Conservation (phyloP, 1,140 invertebrate species). For the Drosophila punjabiensis region DNA sequence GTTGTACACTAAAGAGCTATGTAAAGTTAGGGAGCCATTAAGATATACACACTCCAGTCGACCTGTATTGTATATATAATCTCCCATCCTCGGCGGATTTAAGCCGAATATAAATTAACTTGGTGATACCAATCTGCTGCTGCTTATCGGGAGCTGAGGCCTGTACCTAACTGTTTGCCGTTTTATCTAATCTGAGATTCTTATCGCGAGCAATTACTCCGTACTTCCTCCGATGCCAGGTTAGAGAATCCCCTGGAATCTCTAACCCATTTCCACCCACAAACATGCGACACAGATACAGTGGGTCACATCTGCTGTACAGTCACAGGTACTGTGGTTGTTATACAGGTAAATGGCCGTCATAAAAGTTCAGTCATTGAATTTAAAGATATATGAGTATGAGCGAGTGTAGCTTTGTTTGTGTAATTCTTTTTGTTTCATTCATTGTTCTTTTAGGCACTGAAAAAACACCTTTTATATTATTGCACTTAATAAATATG, state of each 20-base stretch:
- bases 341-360: slow-evolving; percentile 20
- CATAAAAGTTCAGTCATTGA: slow-evolving; percentile 42
- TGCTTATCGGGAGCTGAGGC: slow-evolving; percentile 37
- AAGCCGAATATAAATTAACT: slow-evolving; percentile 27
- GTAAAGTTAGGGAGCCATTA: background rate
- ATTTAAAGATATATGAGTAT: slow-evolving; percentile 8
- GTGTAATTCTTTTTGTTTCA: background rate
- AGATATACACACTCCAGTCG: slow-evolving; percentile 2
- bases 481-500: no score
- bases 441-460: slow-evolving; percentile 25
- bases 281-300: slow-evolving; percentile 31
- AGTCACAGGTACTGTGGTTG: slow-evolving; percentile 10
- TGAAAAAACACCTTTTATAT: background rate
- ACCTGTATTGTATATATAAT: background rate
- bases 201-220: slow-evolving; percentile 55
- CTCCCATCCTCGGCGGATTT: background rate
- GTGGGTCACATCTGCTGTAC: slow-evolving; percentile 10
- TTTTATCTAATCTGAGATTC: slow-evolving; percentile 70
- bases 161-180: slow-evolving; percentile 48
- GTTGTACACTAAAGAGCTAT: background rate
- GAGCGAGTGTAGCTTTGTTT: slow-evolving; percentile 3
- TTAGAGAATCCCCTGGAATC: background rate
- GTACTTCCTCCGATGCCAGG: slow-evolving; percentile 34
- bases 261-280: background rate
- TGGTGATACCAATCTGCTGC: slow-evolving; percentile 47